Evolutionary conservation across 2,888 invertebrate species (phyloP).

Genomic region (Drosophila kambysellisi): DNA sequence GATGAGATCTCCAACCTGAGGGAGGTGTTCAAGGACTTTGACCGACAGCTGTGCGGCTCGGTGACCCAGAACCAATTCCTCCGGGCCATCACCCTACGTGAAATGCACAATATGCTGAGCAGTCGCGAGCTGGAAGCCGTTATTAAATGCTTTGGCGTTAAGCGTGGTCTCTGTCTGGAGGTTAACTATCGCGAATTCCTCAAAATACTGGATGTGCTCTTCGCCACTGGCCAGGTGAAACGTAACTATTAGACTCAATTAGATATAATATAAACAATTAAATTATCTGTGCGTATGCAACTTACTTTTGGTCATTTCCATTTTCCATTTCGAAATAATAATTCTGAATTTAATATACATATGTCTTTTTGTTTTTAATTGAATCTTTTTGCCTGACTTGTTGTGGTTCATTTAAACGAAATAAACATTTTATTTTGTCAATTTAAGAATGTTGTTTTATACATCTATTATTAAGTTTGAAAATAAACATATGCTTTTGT

Average conservation of each 20-base stretch:
- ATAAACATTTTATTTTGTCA: conserved; percentile 31
- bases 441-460: conserved; percentile 32
- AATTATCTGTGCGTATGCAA: conserved; percentile 44
- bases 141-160: conserved; percentile 90
- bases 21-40: conserved; percentile 90
- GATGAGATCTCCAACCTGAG: conserved; percentile 89
- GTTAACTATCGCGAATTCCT: conserved; percentile 90
- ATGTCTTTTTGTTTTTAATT: conserved; percentile 40
- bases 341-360: neutral
- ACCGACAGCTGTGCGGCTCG: conserved; percentile 89
- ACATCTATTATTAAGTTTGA: conserved; percentile 48
- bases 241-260: conserved; percentile 72
- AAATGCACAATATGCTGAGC: conserved; percentile 88
- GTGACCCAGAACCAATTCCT: conserved; percentile 88
- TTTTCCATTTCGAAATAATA: conserved; percentile 24
- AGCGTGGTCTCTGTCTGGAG: conserved; percentile 87
- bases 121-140: conserved; percentile 89
- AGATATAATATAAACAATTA: neutral
- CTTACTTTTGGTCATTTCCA: conserved; percentile 7
- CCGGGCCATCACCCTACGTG: conserved; percentile 88
- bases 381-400: conserved; percentile 35
- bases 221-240: conserved; percentile 86
- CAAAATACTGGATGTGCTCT: conserved; percentile 88
- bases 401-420: conserved; percentile 16
- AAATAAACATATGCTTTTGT: conserved; percentile 41